Evolutionary conservation across 1,140 invertebrate species (phyloP).

Genomic region (Phymorhynchus buccinoides): DNA sequence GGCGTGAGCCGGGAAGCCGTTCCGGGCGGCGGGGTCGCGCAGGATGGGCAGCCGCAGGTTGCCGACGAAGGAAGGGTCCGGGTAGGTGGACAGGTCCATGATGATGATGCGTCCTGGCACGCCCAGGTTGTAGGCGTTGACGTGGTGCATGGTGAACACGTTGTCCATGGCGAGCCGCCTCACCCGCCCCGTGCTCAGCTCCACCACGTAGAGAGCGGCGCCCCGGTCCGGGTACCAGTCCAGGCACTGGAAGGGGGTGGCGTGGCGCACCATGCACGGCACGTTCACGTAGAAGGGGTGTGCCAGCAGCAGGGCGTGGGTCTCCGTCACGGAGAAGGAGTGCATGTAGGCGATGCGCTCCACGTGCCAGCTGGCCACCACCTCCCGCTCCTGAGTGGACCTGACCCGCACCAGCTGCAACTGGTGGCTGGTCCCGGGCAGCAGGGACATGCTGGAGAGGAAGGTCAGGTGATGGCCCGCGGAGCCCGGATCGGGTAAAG

Average conservation of each 20-base stretch:
- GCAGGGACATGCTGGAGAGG: conserved; percentile 53
- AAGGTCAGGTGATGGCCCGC: conserved; percentile 56
- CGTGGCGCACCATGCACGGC: conserved; percentile 50
- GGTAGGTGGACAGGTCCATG: conserved; percentile 63
- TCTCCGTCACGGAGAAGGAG: conserved; percentile 63
- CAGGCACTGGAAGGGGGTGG: conserved; percentile 55
- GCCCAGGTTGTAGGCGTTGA: conserved; percentile 65
- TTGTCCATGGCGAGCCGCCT: conserved; percentile 49
- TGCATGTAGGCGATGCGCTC: conserved; percentile 66
- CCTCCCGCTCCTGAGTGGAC: conserved; percentile 49
- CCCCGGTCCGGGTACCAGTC: conserved; percentile 55
- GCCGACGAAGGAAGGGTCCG: conserved; percentile 52
- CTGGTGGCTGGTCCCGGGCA: conserved; percentile 47
- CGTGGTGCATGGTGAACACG: conserved; percentile 65
- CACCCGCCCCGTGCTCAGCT: conserved; percentile 55
- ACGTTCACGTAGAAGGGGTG: conserved; percentile 63
- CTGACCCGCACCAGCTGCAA: conserved; percentile 59
- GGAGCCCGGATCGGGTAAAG: conserved; percentile 58
- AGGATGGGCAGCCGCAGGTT: conserved; percentile 54
- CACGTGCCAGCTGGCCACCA: conserved; percentile 58
- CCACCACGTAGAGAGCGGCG: conserved; percentile 55
- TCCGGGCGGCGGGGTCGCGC: conserved; percentile 45
- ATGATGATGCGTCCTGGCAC: conserved; percentile 44
- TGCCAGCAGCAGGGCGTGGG: conserved; percentile 62
- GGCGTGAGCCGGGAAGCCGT: conserved; percentile 49